Percentiles rank a stretch among this genome's conserved stretches.
Evolutionary conservation across 2,113 vertebrate genomes (phyloP).

Genomic region (cattle (Bos taurus)): ARS-UCD2.0 NC_037349.1:51837501-51838000

Average conservation of each 20-base stretch:
- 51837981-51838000: background rate
- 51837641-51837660: constrained; percentile 72
- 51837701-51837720: constrained; percentile 11
- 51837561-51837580: constrained; percentile 76
- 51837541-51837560: constrained; percentile 19
- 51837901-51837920: background rate
- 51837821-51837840: background rate
- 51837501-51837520: constrained; percentile 34
- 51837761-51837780: background rate
- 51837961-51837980: background rate
- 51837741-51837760: background rate
- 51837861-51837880: background rate
- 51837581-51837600: constrained; percentile 74
- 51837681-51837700: background rate
- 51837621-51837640: constrained; percentile 59
- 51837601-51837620: constrained; percentile 80
- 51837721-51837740: background rate
- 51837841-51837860: background rate
- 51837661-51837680: constrained; percentile 16
- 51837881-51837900: background rate
- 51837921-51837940: background rate
- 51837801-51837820: background rate
- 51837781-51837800: background rate
- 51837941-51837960: background rate
- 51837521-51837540: constrained; percentile 38